Base-by-base conservation (phyloP, 2,113 vertebrate genomes). In the Thamnophis sirtalis region DNA sequence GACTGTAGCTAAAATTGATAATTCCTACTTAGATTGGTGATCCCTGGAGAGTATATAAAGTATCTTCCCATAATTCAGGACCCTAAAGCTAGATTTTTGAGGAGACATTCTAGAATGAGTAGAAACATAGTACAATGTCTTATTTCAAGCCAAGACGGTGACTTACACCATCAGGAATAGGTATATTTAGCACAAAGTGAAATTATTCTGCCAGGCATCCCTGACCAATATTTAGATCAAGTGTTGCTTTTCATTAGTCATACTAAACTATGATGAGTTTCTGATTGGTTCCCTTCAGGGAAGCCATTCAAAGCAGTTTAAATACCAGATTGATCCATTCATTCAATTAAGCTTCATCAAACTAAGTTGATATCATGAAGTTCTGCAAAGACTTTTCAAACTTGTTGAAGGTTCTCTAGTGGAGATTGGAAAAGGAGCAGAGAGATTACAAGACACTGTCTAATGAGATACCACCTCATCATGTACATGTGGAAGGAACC, bases 181-280 rank as follows among this genome's bases (percentile, higher is more conserved):
- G 90, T 88, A 85, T 21, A 15, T 38, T 92, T 91, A 95, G 56
- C 73, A 86, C 33, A 92, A 94, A 95, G 51, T 90, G 93, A 88
- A 95, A 93, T 93, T 95, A 92, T 26, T 56, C 90, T 21, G 84
- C 49, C 86, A 53, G 8, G 19, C 86, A 54, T 26, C 48, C 48
- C 1, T 26, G 48, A 50, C 22, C 28, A 54, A 55, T 91, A 93
- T 95, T 92, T 94, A 93, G 91, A 91, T 93, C 94, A 95, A 50
- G 89, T 87, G 56, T 10, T 22, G 87, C 1, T 96, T 93, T 95
- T 0, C 0, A 87, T 90, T 94, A 94, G 92, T 93, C 92, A 92
- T 15, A 28, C 49, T 51, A 50, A 86, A 51, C 22, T 86, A 5
- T 49, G 24, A 85, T 9, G 43, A 11, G 9, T 50, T 50, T 86